Evolutionary conservation across 2,113 vertebrate genomes (phyloP).

Genomic region (Salvelinus sp.): DNA sequence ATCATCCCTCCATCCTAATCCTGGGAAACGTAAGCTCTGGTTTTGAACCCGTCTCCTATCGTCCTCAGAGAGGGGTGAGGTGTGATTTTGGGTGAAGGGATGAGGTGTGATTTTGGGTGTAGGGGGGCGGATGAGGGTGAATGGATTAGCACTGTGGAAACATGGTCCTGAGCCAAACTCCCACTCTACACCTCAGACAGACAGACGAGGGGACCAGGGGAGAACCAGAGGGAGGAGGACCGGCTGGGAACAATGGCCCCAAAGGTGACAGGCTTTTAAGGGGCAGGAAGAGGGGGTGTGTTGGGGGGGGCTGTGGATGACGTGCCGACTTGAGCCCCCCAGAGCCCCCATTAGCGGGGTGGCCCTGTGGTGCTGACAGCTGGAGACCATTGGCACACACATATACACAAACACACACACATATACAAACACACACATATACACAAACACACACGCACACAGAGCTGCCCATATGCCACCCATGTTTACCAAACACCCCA

Average conservation of each 20-base stretch:
- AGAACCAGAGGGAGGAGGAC: conserved; percentile 14
- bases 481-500: conserved; percentile 4
- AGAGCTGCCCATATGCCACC: neutral
- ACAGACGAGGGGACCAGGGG: conserved; percentile 24
- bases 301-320: conserved; percentile 48
- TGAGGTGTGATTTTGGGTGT: conserved; percentile 13
- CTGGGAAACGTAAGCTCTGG: conserved; percentile 52
- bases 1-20: conserved; percentile 19
- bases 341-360: conserved; percentile 75
- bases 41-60: conserved; percentile 59
- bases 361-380: conserved; percentile 76
- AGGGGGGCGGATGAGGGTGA: neutral
- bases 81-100: neutral
- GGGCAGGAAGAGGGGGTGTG: conserved; percentile 32
- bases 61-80: conserved; percentile 64
- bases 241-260: conserved; percentile 39
- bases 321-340: conserved; percentile 51
- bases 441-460: neutral
- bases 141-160: conserved; percentile 46
- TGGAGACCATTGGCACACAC: conserved; percentile 51
- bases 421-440: neutral
- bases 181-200: conserved; percentile 51
- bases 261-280: conserved; percentile 63
- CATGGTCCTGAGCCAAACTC: conserved; percentile 59
- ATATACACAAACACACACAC: neutral